Evolutionary conservation across 2,888 invertebrate species (phyloP).

Genomic region (Ditula angustiorana): DNA sequence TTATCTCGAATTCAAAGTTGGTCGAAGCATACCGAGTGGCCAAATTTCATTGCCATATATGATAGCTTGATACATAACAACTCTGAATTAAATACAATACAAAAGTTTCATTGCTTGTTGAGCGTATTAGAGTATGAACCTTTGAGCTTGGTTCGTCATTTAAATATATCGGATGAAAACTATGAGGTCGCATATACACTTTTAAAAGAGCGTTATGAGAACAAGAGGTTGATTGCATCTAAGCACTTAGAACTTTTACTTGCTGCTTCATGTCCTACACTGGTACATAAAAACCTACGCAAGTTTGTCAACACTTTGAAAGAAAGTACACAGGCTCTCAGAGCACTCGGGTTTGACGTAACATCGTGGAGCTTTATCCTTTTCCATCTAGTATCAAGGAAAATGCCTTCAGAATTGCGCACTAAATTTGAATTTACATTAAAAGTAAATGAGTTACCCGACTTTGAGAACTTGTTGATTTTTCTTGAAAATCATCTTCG

Average conservation of each 20-base stretch:
- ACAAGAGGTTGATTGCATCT: slow-evolving; percentile 17
- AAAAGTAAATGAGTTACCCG: neutral
- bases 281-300: neutral
- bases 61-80: slow-evolving; percentile 23
- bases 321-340: slow-evolving; percentile 23
- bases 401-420: slow-evolving; percentile 2
- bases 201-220: slow-evolving; percentile 12
- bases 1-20: no score
- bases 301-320: slow-evolving; percentile 21
- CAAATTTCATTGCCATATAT: slow-evolving; percentile 22
- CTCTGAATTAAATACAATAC: neutral
- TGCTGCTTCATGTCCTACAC: neutral
- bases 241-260: slow-evolving; percentile 22
- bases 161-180: slow-evolving; percentile 5
- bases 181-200: slow-evolving; percentile 12
- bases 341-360: slow-evolving; percentile 16
- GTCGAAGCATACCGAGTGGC: slow-evolving; percentile 13
- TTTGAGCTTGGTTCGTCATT: slow-evolving; percentile 4
- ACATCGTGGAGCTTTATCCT: slow-evolving; percentile 27
- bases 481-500: slow-evolving; percentile 8
- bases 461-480: neutral
- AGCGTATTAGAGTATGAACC: slow-evolving; percentile 14
- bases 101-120: slow-evolving; percentile 19
- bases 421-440: neutral
- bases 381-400: slow-evolving; percentile 17